A percentile compares a stretch with the other conserved stretches of the same genome.
Conservation (phyloP, 2,888 invertebrate genomes). For the Meteorus colon region DNA sequence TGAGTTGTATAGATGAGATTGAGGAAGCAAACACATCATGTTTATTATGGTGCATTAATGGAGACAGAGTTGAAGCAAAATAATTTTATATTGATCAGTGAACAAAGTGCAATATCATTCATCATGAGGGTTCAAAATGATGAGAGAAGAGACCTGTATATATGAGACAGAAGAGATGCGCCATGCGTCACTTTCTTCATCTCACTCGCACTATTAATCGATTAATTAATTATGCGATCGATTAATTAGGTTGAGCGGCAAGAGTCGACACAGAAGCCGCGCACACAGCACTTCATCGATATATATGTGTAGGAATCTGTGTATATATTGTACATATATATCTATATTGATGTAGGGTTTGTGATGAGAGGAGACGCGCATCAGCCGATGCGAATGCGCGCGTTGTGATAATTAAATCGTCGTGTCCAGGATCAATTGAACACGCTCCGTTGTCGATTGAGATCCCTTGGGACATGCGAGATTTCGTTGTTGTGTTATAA, state of each 20-base stretch:
- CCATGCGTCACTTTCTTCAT: constrained; percentile 8
- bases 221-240: constrained; percentile 63
- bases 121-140: not conserved
- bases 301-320: not conserved
- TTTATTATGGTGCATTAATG: not conserved
- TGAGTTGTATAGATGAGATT: not conserved
- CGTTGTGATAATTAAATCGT: constrained; percentile 62
- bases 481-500: constrained; percentile 62
- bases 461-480: constrained; percentile 54
- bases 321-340: not conserved
- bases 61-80: not conserved
- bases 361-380: constrained; percentile 43
- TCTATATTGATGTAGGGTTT: constrained; percentile 5
- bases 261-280: constrained; percentile 1
- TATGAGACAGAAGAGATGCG: not conserved
- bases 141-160: constrained; percentile 3
- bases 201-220: constrained; percentile 55
- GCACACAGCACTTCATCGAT: constrained; percentile 33
- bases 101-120: constrained; percentile 31
- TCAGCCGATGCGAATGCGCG: constrained; percentile 18
- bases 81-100: not conserved
- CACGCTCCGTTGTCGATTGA: constrained; percentile 50
- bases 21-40: not conserved
- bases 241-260: constrained; percentile 59
- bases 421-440: constrained; percentile 60